Base-by-base conservation (phyloP, 2,797 vertebrate genomes). In the Sebastes kiyomatsui region DNA sequence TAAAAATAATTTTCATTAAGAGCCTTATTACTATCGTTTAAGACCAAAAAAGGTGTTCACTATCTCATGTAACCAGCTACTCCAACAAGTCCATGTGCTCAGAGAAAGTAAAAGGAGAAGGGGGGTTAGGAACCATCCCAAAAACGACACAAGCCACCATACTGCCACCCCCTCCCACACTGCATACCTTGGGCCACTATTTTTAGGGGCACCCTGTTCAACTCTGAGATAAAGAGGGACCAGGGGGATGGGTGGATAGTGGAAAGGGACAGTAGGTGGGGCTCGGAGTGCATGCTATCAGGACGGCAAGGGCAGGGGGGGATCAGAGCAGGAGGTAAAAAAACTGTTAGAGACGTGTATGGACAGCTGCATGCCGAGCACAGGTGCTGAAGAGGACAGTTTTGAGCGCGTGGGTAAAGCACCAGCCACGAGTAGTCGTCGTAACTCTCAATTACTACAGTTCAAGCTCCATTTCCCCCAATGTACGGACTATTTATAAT, bases 121-220 rank as follows among this genome's bases (percentile, higher is more conserved):
- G 64, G 27, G 30, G 64, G 46, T 67, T 64, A 25, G 64, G 62
- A 85, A 67, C 74, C 52, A 85, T 92, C 83, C 87, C 62, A 84
- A 89, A 94, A 94, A 92, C 78, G 86, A 90, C 83, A 90, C 87
- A 72, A 78, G 79, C 79, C 82, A 87, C 84, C 70, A 62, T 66
- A n/a, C 76, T 58, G 64, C 88, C 69, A 49, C 77, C 81, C 80
- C 86, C 90, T 71, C 85, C 90, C 74, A 33, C 72, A 66, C 70
- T 65, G 83, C 94, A 95, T 95, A 92, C 93, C 93, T 83, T 80
- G 33, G 49, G 52, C 46, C 72, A 81, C 93, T 96, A 96, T 96
- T 95, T 96, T 94, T 95, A 95, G 95, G 87, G 85, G 74, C 75
- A 64, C 67, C 80, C 79, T 75, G 77, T 83, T 81, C 81, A 69